Base-by-base conservation (phyloP, 2,888 invertebrate species). In the Epinotia demarniana region DNA sequence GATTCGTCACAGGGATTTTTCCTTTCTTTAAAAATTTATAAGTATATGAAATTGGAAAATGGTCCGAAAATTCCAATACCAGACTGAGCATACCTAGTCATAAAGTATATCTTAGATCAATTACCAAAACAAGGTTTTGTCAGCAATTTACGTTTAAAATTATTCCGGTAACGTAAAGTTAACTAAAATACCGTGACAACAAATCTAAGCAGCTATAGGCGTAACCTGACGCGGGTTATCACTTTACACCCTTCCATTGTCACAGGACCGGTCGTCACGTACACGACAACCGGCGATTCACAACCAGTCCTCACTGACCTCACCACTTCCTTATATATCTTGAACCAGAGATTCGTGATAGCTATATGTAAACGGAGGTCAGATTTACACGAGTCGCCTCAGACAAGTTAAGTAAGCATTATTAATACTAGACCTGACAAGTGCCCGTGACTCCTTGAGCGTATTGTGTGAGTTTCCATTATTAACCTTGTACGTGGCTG, bases 261-360 rank as follows among this genome's bases (percentile, higher is more conserved):
- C 33, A 61, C 27, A 6, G 33, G 61, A 61, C 61, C 61, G 61
- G 61, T 61, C 61, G 61, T n/a, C 61, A 61, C 33, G 61, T 61
- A 61, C 61, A 53, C 53, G 53, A n/a, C 53, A n/a, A 16, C 16
- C 39, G 39, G n/a, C 53, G 6, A 53, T 53, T 53, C 53, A 53
- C 16, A 53, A n/a, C 13, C n/a, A 53, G 53, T n/a, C 53, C 6
- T n/a, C 5, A 53, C 53, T n/a, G 6, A 53, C 4, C 53, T n/a
- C 53, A n/a, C 16, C 16, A 8, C 53, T 53, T 13, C 53, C 53
- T n/a, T 8, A n/a, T 53, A n/a, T 53, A 53, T n/a, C 13, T 53
- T 53, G n/a, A n/a, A 16, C n/a, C 53, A 5, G n/a, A 53, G 16
- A n/a, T 53, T 13, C n/a, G 53, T n/a, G n/a, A 53, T n/a, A 53